phyloP scores from a whole-genome alignment of 2,113 vertebrate genomes.

The Rhinolophus sinicus region DNA sequence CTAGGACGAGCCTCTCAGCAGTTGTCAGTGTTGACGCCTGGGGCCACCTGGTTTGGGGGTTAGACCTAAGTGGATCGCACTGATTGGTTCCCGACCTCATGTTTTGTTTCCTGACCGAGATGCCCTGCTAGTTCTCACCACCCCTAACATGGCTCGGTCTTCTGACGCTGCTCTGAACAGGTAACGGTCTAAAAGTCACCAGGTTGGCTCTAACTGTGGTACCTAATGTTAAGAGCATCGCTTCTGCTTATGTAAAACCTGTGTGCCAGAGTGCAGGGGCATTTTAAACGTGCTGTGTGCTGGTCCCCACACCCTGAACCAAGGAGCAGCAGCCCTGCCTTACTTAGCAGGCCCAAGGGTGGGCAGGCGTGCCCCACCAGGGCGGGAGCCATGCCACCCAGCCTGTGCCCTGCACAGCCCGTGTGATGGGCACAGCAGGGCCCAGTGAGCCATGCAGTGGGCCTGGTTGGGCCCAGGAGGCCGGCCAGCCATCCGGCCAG shows the following conservation, averaged over 20 bases:
- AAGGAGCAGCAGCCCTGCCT: neutral
- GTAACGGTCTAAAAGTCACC: neutral
- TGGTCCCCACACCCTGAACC: neutral
- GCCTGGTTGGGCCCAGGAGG: neutral
- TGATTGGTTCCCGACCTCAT: neutral
- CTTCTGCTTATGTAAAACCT: neutral
- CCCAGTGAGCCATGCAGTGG: rapidly evolving
- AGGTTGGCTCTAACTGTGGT: rapidly evolving
- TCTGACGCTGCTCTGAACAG: neutral
- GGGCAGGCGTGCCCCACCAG: neutral
- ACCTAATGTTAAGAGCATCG: neutral
- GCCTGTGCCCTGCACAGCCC: neutral
- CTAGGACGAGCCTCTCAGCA: rapidly evolving
- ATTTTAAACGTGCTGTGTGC: neutral
- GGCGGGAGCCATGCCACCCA: no score
- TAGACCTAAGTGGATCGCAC: neutral
- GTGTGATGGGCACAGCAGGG: rapidly evolving
- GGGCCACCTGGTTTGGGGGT: neutral
- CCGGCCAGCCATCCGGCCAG: no score
- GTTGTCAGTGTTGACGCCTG: no score
- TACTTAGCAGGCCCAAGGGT: neutral
- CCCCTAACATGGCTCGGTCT: neutral
- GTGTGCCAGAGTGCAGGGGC: rapidly evolving
- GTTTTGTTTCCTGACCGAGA: neutral
- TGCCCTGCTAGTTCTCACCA: neutral